phyloP scores from a whole-genome alignment of 2,888 invertebrate genomes.

The Ramazzottius varieornatus region DNA sequence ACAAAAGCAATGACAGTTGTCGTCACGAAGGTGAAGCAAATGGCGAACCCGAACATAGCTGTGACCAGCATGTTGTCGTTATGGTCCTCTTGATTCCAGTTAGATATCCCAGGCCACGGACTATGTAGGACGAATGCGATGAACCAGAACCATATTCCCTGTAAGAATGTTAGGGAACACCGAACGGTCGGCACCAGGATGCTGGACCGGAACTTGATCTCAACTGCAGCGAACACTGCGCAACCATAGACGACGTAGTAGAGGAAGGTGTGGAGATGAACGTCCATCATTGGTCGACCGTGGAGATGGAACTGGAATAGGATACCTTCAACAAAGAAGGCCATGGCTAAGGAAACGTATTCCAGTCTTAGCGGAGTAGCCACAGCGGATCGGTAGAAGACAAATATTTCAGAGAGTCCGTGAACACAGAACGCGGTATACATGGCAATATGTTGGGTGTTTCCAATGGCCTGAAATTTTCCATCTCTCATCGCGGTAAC shows the following conservation, averaged over 20 bases:
- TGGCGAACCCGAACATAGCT: no score
- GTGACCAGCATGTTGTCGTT: neutral
- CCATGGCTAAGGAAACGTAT: neutral
- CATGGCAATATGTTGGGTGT: neutral
- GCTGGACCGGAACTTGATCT: neutral
- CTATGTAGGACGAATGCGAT: neutral
- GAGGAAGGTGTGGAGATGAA: neutral
- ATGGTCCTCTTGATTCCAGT: neutral
- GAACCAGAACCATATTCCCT: neutral
- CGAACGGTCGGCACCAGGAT: neutral
- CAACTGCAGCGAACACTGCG: neutral
- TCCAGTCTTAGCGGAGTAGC: neutral
- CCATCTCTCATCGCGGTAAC: no score
- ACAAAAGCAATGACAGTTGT: no score
- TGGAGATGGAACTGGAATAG: neutral
- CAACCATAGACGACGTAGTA: neutral
- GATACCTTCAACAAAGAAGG: neutral
- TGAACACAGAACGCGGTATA: neutral
- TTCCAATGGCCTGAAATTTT: neutral
- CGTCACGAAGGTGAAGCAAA: no score
- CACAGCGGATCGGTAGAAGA: neutral
- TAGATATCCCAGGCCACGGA: neutral
- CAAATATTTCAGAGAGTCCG: neutral
- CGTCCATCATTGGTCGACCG: neutral
- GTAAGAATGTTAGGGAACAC: neutral